Percentiles rank a stretch among this genome's conserved stretches.
phyloP scores from a whole-genome alignment of 1,140 invertebrate species.

The Scaptomyza graminum region DNA sequence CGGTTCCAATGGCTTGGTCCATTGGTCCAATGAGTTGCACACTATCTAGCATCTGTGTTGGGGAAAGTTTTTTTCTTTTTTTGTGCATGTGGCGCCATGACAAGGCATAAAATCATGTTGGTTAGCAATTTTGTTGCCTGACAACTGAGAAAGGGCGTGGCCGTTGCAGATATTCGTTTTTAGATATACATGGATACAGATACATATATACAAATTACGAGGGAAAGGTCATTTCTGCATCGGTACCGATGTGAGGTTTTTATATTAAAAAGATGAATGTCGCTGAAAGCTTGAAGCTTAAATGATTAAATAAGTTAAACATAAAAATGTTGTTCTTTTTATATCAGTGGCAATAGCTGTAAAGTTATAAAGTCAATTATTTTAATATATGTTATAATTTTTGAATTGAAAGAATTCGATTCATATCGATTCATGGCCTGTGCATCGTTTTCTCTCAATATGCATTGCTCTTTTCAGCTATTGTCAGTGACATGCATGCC shows the following conservation, averaged over 20 bases:
- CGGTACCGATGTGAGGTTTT: constrained; percentile 3
- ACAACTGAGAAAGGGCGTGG: constrained; percentile 43
- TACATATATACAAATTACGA: not conserved
- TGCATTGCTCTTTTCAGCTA: not conserved
- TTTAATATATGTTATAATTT: too few species aligned
- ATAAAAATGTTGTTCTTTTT: not conserved
- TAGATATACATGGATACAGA: not conserved
- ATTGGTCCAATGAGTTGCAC: constrained; percentile 29
- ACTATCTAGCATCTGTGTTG: constrained; percentile 62
- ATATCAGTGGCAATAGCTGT: constrained; percentile 15
- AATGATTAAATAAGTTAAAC: not conserved
- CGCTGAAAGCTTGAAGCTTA: not conserved
- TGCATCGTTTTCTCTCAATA: too few species aligned
- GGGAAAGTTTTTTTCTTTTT: constrained; percentile 30
- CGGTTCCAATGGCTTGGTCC: constrained; percentile 32
- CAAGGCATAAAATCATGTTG: constrained; percentile 38
- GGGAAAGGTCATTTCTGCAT: not conserved
- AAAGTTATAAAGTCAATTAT: too few species aligned
- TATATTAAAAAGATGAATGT: not conserved
- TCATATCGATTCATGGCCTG: too few species aligned
- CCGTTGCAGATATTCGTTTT: constrained; percentile 22
- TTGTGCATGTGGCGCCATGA: constrained; percentile 42
- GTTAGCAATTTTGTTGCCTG: constrained; percentile 37
- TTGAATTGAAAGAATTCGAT: too few species aligned
- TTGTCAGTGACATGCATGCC: constrained; percentile 15